These are phyloP conservation scores for Callospermophilus lateralis DNA, from an alignment of 2,113 vertebrate genomes.

Conservation along the genomic window DNA sequence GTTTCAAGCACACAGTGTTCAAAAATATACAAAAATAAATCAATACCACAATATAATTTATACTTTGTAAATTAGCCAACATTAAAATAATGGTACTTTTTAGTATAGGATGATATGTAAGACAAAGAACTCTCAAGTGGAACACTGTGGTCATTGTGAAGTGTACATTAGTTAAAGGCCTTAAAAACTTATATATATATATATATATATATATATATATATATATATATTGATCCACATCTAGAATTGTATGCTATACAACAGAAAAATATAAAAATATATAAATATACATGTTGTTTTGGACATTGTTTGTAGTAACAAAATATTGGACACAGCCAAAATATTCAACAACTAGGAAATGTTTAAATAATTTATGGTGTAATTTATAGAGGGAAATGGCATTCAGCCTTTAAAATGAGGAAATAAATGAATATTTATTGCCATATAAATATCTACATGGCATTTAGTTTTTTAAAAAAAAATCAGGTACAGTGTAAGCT, in stretches of 20 bases:
- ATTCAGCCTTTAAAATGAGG: slow-evolving; percentile 14
- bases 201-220: too few species aligned
- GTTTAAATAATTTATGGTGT: slow-evolving; percentile 47
- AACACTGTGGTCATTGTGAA: not conserved
- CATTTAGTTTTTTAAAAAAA: slow-evolving; percentile 37
- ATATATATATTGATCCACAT: not conserved
- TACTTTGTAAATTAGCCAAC: not conserved
- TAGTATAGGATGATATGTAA: not conserved
- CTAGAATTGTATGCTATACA: not conserved
- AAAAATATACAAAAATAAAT: not conserved
- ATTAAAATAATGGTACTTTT: not conserved
- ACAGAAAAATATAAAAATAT: not conserved
- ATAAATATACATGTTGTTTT: not conserved
- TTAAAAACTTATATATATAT: not conserved
- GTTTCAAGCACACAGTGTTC: not conserved
- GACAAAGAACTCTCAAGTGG: not conserved
- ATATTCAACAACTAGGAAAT: slow-evolving; percentile 49
- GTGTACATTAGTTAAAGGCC: not conserved
- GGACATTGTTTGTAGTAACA: not conserved
- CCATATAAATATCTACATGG: slow-evolving; percentile 29
- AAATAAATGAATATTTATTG: slow-evolving; percentile 69
- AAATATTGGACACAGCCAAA: slow-evolving; percentile 27
- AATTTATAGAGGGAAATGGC: slow-evolving; percentile 45
- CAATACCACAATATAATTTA: not conserved
- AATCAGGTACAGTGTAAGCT: slow-evolving; percentile 39